A percentile compares a stretch with the other conserved stretches of the same genome.
Evolutionary conservation across 2,113 vertebrate species (phyloP).

Genomic region (Osmerus mordax): DNA sequence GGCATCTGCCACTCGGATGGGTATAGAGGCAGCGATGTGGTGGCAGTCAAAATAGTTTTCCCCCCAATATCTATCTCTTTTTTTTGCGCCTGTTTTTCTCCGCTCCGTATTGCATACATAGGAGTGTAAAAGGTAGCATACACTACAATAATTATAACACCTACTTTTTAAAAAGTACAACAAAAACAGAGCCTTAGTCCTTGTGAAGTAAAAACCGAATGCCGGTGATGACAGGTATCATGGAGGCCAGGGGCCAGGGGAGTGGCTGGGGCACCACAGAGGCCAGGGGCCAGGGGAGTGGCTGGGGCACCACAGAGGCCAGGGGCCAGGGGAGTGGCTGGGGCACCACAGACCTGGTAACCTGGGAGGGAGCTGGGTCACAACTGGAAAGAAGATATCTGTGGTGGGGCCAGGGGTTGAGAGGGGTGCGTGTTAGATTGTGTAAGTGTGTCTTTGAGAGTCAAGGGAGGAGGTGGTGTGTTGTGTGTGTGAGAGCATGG

Average conservation of each 20-base stretch:
- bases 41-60: constrained; percentile 61
- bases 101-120: constrained; percentile 73
- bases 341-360: neutral
- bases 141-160: constrained; percentile 66
- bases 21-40: constrained; percentile 69
- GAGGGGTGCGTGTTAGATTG: constrained; percentile 34
- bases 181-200: constrained; percentile 53
- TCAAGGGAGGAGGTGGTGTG: constrained; percentile 24
- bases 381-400: constrained; percentile 31
- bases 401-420: constrained; percentile 10
- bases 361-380: constrained; percentile 38
- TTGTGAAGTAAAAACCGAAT: constrained; percentile 52
- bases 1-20: constrained; percentile 50
- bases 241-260: constrained; percentile 58
- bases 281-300: too few species aligned
- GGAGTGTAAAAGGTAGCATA: constrained; percentile 67
- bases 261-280: constrained; percentile 8
- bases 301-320: constrained; percentile 45
- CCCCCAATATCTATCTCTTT: constrained; percentile 1
- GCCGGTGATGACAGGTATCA: constrained; percentile 42
- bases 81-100: constrained; percentile 50
- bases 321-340: constrained; percentile 42
- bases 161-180: constrained; percentile 50
- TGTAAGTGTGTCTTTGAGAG: constrained; percentile 28
- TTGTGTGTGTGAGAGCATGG: neutral